Conservation (phyloP, 2,888 invertebrate genomes). For the Stenichneumon culpator region DNA sequence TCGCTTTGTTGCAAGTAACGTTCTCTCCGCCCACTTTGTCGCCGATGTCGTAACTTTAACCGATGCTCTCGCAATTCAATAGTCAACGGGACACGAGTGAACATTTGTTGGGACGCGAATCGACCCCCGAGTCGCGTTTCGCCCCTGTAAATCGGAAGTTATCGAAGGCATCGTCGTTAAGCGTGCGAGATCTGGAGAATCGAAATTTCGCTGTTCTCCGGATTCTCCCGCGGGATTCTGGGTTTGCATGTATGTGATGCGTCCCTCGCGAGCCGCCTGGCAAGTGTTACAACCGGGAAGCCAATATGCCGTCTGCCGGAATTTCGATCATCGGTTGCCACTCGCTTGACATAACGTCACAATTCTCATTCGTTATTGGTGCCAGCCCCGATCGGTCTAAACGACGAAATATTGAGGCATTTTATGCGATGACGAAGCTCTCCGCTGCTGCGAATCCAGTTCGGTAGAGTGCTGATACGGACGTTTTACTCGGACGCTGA, state of each 20-base stretch:
- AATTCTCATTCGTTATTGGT: constrained; percentile 25
- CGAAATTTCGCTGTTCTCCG: neutral
- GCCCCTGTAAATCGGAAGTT: neutral
- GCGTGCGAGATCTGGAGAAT: neutral
- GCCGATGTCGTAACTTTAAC: neutral
- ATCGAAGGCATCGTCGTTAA: neutral
- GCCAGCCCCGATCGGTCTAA: constrained; percentile 17
- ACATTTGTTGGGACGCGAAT: neutral
- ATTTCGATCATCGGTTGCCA: constrained; percentile 10
- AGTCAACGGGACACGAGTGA: neutral
- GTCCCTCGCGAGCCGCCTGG: constrained; percentile 22
- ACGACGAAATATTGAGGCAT: constrained; percentile 2
- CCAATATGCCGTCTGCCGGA: constrained; percentile 23
- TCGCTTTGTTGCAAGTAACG: neutral
- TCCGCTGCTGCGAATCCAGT: neutral
- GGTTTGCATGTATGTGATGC: neutral
- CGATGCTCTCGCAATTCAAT: neutral
- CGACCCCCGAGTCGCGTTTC: neutral
- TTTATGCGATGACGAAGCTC: neutral
- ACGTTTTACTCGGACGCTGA: neutral
- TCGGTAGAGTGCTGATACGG: neutral
- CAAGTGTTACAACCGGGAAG: constrained; percentile 28
- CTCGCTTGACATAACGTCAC: constrained; percentile 29
- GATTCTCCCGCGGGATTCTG: neutral
- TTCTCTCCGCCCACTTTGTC: neutral